These are phyloP conservation scores for Falco columbarius DNA, from an alignment of 2,797 vertebrate species.

Conservation along the genomic window DNA sequence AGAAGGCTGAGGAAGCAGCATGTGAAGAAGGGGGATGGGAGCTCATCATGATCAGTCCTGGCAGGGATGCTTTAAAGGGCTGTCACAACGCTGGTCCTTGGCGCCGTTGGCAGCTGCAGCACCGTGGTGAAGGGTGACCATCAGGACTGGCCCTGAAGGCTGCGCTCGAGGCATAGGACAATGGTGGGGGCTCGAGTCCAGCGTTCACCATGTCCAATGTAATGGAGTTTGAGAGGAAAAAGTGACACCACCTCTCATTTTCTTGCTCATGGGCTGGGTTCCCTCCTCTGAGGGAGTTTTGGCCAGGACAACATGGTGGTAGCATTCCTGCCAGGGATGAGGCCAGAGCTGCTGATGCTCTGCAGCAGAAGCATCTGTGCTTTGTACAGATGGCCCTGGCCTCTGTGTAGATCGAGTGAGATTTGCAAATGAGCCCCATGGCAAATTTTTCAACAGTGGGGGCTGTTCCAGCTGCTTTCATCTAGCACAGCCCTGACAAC, in stretches of 20 bases:
- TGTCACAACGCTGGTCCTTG: not conserved
- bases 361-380: not conserved
- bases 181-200: not conserved
- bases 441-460: not conserved
- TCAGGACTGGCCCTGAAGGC: not conserved
- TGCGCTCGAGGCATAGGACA: not conserved
- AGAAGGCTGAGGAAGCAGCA: not conserved
- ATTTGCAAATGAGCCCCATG: not conserved
- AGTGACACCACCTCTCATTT: not conserved
- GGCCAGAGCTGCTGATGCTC: not conserved
- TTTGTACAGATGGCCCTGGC: not conserved
- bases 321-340: not conserved
- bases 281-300: not conserved
- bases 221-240: not conserved
- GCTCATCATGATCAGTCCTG: not conserved
- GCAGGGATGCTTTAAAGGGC: not conserved
- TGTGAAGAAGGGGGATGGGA: not conserved
- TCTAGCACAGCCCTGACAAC: not conserved
- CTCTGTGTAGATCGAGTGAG: not conserved
- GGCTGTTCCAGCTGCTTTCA: slow-evolving; percentile 21
- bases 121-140: not conserved
- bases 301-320: not conserved
- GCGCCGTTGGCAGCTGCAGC: not conserved
- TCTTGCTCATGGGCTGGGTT: not conserved
- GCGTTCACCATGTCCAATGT: not conserved